Percentiles rank a stretch among this genome's conserved stretches.
Evolutionary conservation across 2,113 vertebrate genomes (phyloP).

Genomic region (Pelobates fuscus): DNA sequence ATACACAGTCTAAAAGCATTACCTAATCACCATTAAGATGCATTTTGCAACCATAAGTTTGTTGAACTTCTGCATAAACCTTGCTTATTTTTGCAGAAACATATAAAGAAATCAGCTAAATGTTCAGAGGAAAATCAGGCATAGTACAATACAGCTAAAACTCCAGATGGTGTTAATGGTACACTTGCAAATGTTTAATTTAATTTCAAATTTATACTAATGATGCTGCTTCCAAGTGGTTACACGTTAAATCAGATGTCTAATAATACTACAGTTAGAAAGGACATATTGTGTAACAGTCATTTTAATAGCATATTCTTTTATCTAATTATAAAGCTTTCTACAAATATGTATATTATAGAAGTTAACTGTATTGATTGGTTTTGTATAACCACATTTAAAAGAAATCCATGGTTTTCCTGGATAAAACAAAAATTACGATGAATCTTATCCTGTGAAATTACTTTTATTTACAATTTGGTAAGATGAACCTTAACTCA

Average conservation of each 20-base stretch:
- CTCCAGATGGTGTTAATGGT: constrained; percentile 7
- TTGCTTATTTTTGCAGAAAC: neutral
- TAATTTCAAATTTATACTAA: constrained; percentile 10
- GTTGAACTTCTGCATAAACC: neutral
- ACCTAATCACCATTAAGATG: too few relatives aligned
- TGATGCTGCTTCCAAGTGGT: constrained; percentile 2
- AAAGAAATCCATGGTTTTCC: too few relatives aligned
- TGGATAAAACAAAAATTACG: too few relatives aligned
- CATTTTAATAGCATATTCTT: constrained; percentile 5
- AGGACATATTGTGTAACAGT: neutral
- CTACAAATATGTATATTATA: neutral
- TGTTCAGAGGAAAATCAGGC: constrained; percentile 5
- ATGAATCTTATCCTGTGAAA: too few relatives aligned
- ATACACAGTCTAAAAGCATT: too few relatives aligned
- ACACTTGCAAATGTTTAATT: constrained; percentile 15
- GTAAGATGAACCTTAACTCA: too few relatives aligned
- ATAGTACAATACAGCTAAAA: constrained; percentile 16
- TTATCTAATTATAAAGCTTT: neutral
- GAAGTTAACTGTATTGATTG: neutral
- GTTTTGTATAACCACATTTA: neutral
- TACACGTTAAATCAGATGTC: constrained; percentile 15
- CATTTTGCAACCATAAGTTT: neutral
- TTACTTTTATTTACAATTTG: too few relatives aligned
- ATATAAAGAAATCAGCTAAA: neutral
- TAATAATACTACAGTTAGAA: constrained; percentile 2